Evolutionary conservation across 2,888 invertebrate genomes (phyloP), one percentile per base, ranked within the genome.

Genomic region (Lottia gigantea): DNA sequence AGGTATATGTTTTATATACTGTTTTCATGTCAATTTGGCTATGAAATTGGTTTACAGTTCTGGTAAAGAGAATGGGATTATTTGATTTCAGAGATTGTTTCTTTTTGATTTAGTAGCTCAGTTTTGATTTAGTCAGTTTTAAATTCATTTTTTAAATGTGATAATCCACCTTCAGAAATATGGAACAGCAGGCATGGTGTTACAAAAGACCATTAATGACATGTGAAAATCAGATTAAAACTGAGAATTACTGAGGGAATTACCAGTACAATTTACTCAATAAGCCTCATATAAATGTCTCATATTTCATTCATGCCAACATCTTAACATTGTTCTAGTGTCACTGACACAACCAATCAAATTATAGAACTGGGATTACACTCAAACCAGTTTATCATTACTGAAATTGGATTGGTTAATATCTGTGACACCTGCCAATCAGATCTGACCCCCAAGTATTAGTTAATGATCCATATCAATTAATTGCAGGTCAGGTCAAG

Each of bases 381-480:
- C 55, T 55, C 11, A 14, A 23, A 55, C 55, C 23, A 23, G 55
- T 55, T 55, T 14, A 55, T 14, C 55, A 55, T 23, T 8, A 19
- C 19, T 11, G 23, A 19, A 19, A 55, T 55, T 55, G 19, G 55
- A 55, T 55, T 55, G 55, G 55, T 12, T 15, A 23, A 23, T 23
- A 14, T 55, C 19, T 19, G 0, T 55, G 55, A 55, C 55, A 55
- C 55, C 55, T 55, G 55, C 23, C 55, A 55, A 55, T 55, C 55
- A 55, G 23, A 55, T 40, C 14, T 55, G 55, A 55, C 55, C 55
- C 23, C 55, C 55, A 40, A 55, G 55, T 23, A 55, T 55, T 55
- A 55, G 55, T 55, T 55, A 55, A 55, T 55, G 55, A 55, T 55
- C 55, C 55, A 55, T 55, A 55, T 55, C 55, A 55, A 55, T 23